Evolutionary conservation across 1,140 invertebrate species (phyloP).

Genomic region (Caligus rogercresseyi): DNA sequence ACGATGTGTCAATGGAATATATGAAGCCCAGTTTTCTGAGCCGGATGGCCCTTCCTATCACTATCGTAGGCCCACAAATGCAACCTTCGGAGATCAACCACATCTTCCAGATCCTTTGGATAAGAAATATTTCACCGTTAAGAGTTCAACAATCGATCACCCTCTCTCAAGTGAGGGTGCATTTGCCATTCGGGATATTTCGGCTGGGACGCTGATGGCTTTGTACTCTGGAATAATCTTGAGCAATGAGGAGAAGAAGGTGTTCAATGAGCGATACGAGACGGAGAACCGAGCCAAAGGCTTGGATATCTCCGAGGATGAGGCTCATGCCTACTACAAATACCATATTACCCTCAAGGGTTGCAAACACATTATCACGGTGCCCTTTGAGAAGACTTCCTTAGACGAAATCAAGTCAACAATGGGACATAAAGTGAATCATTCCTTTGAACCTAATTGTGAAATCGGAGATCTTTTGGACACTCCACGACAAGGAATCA

Average conservation of each 20-base stretch:
- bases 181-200: not conserved
- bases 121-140: not conserved
- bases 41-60: not conserved
- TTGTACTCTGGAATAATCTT: not conserved
- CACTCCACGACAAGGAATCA: not conserved
- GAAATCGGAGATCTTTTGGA: not conserved
- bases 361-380: not conserved
- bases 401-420: not conserved
- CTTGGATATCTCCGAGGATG: not conserved
- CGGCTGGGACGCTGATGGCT: not conserved
- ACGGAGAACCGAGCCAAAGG: not conserved
- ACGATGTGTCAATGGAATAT: not conserved
- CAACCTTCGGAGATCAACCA: conserved; percentile 6
- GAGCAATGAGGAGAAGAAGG: not conserved
- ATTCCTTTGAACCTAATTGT: not conserved
- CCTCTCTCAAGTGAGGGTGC: not conserved
- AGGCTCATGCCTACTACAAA: not conserved
- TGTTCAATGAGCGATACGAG: not conserved
- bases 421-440: conserved; percentile 9
- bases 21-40: not conserved
- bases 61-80: not conserved
- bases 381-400: not conserved
- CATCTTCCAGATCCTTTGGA: not conserved
- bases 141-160: conserved; percentile 1
- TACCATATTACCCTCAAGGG: not conserved